phyloP scores from a whole-genome alignment of 2,888 invertebrate species.

The Hirtodrosophila duncani region DNA sequence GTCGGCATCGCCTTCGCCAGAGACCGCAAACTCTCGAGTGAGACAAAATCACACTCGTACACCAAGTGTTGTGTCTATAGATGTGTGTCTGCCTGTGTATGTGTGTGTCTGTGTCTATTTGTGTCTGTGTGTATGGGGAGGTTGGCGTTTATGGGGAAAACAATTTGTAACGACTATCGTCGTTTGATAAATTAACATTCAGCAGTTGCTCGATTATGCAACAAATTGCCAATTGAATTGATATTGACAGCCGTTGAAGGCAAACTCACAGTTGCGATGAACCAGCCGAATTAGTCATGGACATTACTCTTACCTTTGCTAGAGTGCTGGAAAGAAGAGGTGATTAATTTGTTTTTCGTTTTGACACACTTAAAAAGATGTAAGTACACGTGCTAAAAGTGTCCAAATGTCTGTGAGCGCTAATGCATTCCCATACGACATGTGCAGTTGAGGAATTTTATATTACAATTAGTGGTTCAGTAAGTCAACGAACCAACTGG shows the following conservation, averaged over 20 bases:
- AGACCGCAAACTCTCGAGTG: too few relatives aligned
- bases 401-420: too few relatives aligned
- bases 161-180: constrained; percentile 73
- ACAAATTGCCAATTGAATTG: constrained; percentile 71
- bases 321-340: too few relatives aligned
- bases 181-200: constrained; percentile 73
- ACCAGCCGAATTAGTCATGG: constrained; percentile 21
- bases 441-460: too few relatives aligned
- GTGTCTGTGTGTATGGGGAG: constrained; percentile 14
- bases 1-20: too few relatives aligned
- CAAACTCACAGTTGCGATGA: constrained; percentile 26
- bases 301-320: constrained; percentile 18
- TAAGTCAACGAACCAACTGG: too few relatives aligned
- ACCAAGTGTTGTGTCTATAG: not conserved
- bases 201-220: constrained; percentile 66
- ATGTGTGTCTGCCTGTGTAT: not conserved
- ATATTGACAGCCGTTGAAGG: constrained; percentile 58
- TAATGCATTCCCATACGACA: too few relatives aligned
- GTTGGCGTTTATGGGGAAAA: constrained; percentile 47
- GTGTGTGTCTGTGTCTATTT: constrained; percentile 11
- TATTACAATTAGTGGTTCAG: too few relatives aligned
- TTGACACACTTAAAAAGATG: constrained; percentile 51
- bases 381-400: not conserved
- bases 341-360: constrained; percentile 54
- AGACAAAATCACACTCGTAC: too few relatives aligned